Evolutionary conservation across 2,888 invertebrate species (phyloP), one percentile per base, ranked within the genome.

Genomic region (Carterocephalus palaemon): DNA sequence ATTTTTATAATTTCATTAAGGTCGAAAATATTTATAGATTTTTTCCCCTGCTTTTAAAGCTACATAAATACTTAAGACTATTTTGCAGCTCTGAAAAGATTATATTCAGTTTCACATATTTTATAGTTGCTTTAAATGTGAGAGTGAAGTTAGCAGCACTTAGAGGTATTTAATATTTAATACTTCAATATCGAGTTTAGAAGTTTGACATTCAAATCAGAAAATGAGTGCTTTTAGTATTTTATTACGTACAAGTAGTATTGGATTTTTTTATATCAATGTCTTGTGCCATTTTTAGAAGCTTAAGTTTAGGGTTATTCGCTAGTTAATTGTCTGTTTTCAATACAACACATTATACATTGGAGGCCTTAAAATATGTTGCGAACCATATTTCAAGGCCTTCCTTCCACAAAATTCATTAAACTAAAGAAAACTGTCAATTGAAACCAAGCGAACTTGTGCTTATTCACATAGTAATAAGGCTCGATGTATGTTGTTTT

Each of bases 401-500:
- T 39, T 43, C 19, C 3, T 15, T n/a, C 9, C n/a, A 8, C 32
- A 17, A 16, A 16, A n/a, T 33, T 24, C 1, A 33, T 33, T 33
- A 20, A 39, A 31, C 15, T 40, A 43, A 45, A 64, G 66, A 66
- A 71, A 67, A 59, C 70, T 64, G 59, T 50, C 70, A 76, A 75
- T 76, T 77, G 74, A 47, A 49, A 50, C 32, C 51, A 55, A 57
- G 59, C 51, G 39, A 57, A 62, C 60, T 59, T 69, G 70, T 76
- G 80, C 81, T 75, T 78, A 61, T 64, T 68, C 75, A 72, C 69
- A 75, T 69, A 79, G 77, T 83, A 83, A 73, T 82, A 83, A 84
- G 85, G 84, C 85, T 82, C 85, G 84, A 83, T 85, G 80, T 86
- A 82, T 86, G 84, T 85, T 86, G 84, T 86, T 86, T 85, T 81